Base-by-base conservation (phyloP, 2,113 vertebrate species). In the Narcine bancroftii region DNA sequence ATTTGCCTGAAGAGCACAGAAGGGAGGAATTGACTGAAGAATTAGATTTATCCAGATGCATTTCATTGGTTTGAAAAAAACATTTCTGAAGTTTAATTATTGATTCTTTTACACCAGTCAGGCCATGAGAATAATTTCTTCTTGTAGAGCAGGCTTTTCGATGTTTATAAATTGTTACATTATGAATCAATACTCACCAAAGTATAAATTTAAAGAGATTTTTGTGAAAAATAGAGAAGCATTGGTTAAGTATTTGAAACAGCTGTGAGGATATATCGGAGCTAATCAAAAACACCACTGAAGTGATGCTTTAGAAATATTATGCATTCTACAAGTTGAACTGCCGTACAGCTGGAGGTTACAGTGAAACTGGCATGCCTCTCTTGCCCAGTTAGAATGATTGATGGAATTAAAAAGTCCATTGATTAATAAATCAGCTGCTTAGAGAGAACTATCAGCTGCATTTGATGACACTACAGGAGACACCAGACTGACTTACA, bases 401-500 rank as follows among this genome's bases (percentile, higher is more conserved):
- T 66, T 91, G 39, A 29, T 11, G 24, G 89, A 91, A 91, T 65
- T 69, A 69, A 91, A 71, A 26, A 47, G 60, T 69, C 63, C 42
- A 47, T 11, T 69, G 39, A 47, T 39, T 47, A 69, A 91, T 69
- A 69, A 69, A 91, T 91, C 89, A 91, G 21, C 24, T 33, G 63
- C 42, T 66, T 91, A 21, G 19, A 91, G 24, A 69, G 60, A 91
- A 65, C 2, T 60, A 89, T 89, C 60, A 89, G n/a, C 60, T 89
- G 60, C 47, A 65, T 53, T 91, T 91, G 33, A 33, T 92, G 83
- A 91, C 93, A 92, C 93, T 94, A 94, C 92, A 94, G 94, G 92
- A 93, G 95, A 94, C 36, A 0, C 92, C 94, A 93, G 69, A 71
- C 94, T 95, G 94, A 95, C 94, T 94, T 93, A 93, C 1, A 63